Evolutionary conservation across 2,113 vertebrate genomes (phyloP).

Genomic region (Sitta europaea): DNA sequence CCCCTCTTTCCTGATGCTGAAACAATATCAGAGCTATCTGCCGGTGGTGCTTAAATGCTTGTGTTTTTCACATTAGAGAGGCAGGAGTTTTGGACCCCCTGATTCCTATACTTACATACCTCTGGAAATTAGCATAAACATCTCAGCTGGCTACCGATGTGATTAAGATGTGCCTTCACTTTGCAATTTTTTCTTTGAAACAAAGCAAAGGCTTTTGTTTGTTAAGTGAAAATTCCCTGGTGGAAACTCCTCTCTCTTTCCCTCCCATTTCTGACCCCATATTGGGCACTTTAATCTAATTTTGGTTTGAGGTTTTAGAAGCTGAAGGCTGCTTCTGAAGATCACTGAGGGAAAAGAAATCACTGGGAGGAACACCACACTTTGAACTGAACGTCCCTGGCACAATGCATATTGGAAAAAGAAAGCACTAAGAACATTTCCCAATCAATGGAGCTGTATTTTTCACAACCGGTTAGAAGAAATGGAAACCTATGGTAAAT

Average conservation of each 20-base stretch:
- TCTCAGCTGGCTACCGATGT: slow-evolving; percentile 37
- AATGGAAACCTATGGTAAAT: slow-evolving; percentile 49
- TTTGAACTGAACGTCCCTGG: slow-evolving; percentile 24
- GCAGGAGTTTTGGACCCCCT: slow-evolving; percentile 41
- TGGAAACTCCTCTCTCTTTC: slow-evolving; percentile 8
- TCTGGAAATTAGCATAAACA: slow-evolving; percentile 52
- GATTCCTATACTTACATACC: slow-evolving; percentile 20
- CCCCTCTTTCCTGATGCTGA: neutral
- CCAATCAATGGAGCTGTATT: slow-evolving; percentile 15
- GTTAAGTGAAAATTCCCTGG: slow-evolving; percentile 41
- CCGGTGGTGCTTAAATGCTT: neutral
- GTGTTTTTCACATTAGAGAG: slow-evolving; percentile 29
- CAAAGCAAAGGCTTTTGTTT: slow-evolving; percentile 48
- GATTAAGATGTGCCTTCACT: slow-evolving; percentile 43
- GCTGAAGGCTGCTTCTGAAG: slow-evolving; percentile 51
- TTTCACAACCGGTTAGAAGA: slow-evolving; percentile 31
- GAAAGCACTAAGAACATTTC: slow-evolving; percentile 16
- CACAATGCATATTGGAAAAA: slow-evolving; percentile 21
- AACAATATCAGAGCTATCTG: slow-evolving; percentile 23
- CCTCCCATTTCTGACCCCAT: slow-evolving; percentile 49
- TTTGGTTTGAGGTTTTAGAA: slow-evolving; percentile 58
- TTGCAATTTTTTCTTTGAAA: slow-evolving; percentile 52
- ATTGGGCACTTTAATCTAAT: slow-evolving; percentile 63
- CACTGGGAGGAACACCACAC: slow-evolving; percentile 44
- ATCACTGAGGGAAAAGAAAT: slow-evolving; percentile 59